These are phyloP conservation scores for Euschistus heros DNA, from an alignment of 1,140 invertebrate species.

Conservation along the genomic window DNA sequence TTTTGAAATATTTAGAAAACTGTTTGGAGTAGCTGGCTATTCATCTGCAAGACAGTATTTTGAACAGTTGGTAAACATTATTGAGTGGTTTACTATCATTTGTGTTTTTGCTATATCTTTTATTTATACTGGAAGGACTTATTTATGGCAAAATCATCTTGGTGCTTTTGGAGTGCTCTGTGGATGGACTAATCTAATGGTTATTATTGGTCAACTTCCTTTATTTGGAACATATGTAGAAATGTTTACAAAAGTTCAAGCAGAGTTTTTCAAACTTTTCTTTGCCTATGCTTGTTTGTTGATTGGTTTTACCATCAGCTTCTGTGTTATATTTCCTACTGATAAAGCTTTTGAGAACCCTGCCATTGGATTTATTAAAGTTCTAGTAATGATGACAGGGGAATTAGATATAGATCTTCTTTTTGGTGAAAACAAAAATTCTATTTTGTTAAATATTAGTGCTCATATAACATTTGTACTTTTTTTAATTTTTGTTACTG, in stretches of 20 bases:
- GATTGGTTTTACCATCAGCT: conserved; percentile 75
- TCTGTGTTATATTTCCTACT: conserved; percentile 73
- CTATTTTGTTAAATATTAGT: conserved; percentile 52
- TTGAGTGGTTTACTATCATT: conserved; percentile 72
- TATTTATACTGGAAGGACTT: conserved; percentile 61
- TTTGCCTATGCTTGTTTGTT: conserved; percentile 72
- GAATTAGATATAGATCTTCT: conserved; percentile 61
- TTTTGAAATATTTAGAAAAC: conserved; percentile 62
- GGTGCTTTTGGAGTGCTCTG: conserved; percentile 72
- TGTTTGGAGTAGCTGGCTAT: conserved; percentile 64
- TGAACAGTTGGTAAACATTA: conserved; percentile 68
- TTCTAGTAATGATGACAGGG: conserved; percentile 82
- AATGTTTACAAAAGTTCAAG: conserved; percentile 75
- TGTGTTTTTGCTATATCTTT: conserved; percentile 71
- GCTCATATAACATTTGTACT: conserved; percentile 61
- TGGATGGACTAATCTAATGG: conserved; percentile 76
- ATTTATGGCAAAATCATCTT: conserved; percentile 68
- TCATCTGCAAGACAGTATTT: conserved; percentile 65
- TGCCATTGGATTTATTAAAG: conserved; percentile 66
- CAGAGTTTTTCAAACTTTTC: conserved; percentile 71
- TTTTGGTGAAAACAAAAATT: conserved; percentile 45
- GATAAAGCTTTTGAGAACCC: conserved; percentile 67
- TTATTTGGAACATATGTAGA: conserved; percentile 77
- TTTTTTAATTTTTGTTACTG: conserved; percentile 65
- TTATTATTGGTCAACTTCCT: conserved; percentile 75